phyloP scores from a whole-genome alignment of 2,888 invertebrate genomes.

The Apamea epomidion region DNA sequence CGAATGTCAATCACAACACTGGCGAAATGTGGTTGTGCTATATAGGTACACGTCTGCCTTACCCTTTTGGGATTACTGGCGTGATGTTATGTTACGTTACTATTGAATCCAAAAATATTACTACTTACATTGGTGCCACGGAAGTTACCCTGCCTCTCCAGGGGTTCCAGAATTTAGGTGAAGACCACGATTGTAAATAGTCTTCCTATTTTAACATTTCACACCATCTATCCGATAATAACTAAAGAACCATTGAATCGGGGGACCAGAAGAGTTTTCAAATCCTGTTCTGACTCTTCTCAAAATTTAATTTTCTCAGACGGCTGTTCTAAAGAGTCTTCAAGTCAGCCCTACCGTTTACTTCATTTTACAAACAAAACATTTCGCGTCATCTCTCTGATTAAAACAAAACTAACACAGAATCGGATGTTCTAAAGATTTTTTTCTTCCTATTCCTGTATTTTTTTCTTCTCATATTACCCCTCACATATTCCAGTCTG shows the following conservation, averaged over 20 bases:
- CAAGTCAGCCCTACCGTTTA: neutral
- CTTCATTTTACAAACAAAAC: neutral
- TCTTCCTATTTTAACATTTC: too few species aligned
- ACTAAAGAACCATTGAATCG: neutral
- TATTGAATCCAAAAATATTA: neutral
- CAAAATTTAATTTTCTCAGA: neutral
- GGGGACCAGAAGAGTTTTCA: too few species aligned
- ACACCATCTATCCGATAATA: neutral
- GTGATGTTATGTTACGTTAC: neutral
- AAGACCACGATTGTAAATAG: neutral
- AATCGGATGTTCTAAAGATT: neutral
- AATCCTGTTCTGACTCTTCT: neutral
- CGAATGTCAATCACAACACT: neutral
- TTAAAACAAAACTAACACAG: neutral
- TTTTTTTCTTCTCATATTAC: neutral
- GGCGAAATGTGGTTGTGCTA: neutral
- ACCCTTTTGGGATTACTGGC: neutral
- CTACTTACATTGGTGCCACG: neutral
- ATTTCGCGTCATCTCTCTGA: neutral
- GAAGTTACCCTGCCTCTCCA: neutral
- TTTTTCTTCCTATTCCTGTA: too few species aligned
- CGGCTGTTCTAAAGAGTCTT: neutral
- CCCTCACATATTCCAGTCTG: slow-evolving; percentile 56
- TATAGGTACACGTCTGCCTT: neutral
- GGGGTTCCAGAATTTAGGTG: neutral